Evolutionary conservation across 92 coral and sea anemone species (phyloP), one percentile per base, ranked within the genome.

Genomic region (Meandrina meandrites): DNA sequence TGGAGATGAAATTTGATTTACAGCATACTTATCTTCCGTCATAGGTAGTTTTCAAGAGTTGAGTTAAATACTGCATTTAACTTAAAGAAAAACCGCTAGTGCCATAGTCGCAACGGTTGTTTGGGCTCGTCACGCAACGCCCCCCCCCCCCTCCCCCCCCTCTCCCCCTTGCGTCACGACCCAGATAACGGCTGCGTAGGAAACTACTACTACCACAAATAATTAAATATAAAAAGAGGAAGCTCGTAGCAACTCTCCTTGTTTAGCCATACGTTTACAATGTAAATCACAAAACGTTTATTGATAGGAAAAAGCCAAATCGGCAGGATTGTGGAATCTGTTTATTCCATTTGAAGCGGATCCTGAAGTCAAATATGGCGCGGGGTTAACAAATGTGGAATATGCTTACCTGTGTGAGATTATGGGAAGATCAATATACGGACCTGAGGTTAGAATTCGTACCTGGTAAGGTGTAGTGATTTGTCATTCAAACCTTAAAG

Each of bases 311-410:
- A 93, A 93, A 79, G 99, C 99, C 40, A 92, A 91, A 79, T 82
- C 91, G 22, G 93, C 90, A 1, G 99, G 99, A 18, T 85, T 95
- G 79, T 96, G 99, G 99, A 96, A 96, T 83, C 90, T 96, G 21
- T 96, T 96, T 75, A 93, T 96, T 69, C 99, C 99, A 28, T 13
- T 85, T 62, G 99, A 96, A 62, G 91, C 94, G 42, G 99, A 96
- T 67, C 98, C 95, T 3, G 93, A 93, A 3, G 91, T 78, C 35
- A 83, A 22, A 60, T 95, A 93, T 89, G 99, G 99, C 75, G 92
- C 94, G 5, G 99, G 99, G 27, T 88, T 96, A 51, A 95, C 98
- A 36, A 96, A 96, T 81, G 96, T 95, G 60, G 99, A 95, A 90
- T 96, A 96, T 72, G 95, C 99, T 40, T 93, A 73, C 88, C 47